Conservation (phyloP, 2,113 vertebrate genomes). For the Gila orcuttii region DNA sequence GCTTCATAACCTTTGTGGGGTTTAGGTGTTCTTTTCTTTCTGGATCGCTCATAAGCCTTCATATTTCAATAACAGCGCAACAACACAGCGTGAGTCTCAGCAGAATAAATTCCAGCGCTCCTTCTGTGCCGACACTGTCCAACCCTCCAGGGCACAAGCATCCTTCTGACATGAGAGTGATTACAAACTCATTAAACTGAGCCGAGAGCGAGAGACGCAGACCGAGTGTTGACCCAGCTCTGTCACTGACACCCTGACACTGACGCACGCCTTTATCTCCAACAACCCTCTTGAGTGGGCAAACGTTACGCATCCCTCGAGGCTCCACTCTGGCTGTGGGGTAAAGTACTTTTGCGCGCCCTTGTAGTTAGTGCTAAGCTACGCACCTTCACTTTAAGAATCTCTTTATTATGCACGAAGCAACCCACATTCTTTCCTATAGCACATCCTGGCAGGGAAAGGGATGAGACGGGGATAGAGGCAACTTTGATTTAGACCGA, state of each 20-base stretch:
- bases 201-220: conserved; percentile 35
- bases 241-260: conserved; percentile 42
- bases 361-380: conserved; percentile 21
- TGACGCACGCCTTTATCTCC: background rate
- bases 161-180: conserved; percentile 34
- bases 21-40: conserved; percentile 45
- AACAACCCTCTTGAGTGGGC: background rate
- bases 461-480: conserved; percentile 42
- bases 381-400: conserved; percentile 41
- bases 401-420: conserved; percentile 50
- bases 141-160: conserved; percentile 19
- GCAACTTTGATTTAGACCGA: conserved; percentile 61
- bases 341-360: background rate
- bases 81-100: conserved; percentile 25
- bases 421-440: conserved; percentile 55
- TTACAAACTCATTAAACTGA: conserved; percentile 43
- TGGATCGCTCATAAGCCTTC: conserved; percentile 22
- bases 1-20: conserved; percentile 33
- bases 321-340: background rate
- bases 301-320: background rate
- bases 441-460: conserved; percentile 51
- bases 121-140: background rate
- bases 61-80: conserved; percentile 36
- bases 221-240: conserved; percentile 49
- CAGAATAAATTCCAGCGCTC: conserved; percentile 12